Evolutionary conservation across 2,113 vertebrate genomes (phyloP).

Genomic region (Nerophis lumbriciformis): DNA sequence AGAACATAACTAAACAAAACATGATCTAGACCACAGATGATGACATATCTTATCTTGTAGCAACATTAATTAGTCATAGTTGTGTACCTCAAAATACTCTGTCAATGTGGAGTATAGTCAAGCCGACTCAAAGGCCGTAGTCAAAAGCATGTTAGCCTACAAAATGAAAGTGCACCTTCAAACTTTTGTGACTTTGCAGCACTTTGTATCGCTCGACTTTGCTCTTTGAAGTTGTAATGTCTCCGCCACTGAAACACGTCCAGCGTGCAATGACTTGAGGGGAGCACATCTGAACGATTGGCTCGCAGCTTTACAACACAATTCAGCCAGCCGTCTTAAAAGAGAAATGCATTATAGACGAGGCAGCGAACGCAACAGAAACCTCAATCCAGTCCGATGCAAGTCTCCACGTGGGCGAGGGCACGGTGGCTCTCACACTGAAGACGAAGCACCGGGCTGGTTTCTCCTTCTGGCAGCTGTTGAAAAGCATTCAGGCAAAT

Average conservation of each 20-base stretch:
- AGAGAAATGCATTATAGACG: conserved; percentile 48
- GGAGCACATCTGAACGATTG: conserved; percentile 42
- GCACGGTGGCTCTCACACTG: background rate
- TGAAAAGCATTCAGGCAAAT: conserved; percentile 35
- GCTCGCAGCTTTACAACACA: conserved; percentile 35
- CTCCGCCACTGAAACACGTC: conserved; percentile 33
- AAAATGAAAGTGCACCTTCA: conserved; percentile 1
- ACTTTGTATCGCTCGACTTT: conserved; percentile 3
- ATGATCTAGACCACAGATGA: no score
- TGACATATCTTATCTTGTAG: no score
- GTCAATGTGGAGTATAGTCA: no score
- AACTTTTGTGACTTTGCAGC: conserved; percentile 4
- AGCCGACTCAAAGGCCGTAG: background rate
- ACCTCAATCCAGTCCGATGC: conserved; percentile 45
- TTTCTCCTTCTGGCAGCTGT: conserved; percentile 13
- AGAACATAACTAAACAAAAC: no score
- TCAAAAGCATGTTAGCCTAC: background rate
- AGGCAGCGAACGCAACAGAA: conserved; percentile 46
- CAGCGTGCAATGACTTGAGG: conserved; percentile 27
- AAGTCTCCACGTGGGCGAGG: conserved; percentile 27
- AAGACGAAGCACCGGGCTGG: conserved; percentile 3
- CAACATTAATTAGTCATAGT: no score
- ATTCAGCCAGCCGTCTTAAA: conserved; percentile 48
- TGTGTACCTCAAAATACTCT: no score
- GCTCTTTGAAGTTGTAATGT: conserved; percentile 21